Evolutionary conservation across 2,797 vertebrate genomes (phyloP), one percentile per base, ranked within the genome.

Genomic region (Enteromius thamalakanensis): DNA sequence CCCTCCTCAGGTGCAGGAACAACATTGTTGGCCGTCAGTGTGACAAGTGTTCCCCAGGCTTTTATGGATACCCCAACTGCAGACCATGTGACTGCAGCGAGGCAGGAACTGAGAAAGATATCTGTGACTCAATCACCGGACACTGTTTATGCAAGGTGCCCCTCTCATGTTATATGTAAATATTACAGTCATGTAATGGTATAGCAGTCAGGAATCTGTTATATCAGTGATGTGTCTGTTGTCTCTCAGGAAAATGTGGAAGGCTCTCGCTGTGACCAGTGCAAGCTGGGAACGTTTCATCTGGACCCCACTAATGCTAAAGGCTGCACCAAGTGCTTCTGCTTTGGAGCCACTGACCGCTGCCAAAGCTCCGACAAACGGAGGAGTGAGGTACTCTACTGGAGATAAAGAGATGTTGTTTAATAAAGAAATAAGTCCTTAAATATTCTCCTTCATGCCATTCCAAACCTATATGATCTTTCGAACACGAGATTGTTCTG

Each of bases 241-340:
- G 80, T 0, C 81, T 85, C 81, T 81, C n/a, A 99, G 98, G 98
- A 99, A 92, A 99, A 99, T 0, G 97, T 99, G 37, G 96, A 98
- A 89, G 97, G 97, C 0, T 75, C 75, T 0, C 93, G 92, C 21
- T 99, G 98, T 79, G 96, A 97, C 91, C 97, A 96, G 89, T 99
- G 98, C 89, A 95, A 95, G 58, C 67, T 97, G 1, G 98, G 97
- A 6, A 99, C 97, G 0, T 99, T 99, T 90, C 96, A 95, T 88
- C 82, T 99, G 89, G 97, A 98, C 40, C 94, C 95, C 0, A 93
- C 91, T 87, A 99, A 99, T 91, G 96, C 97, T 0, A 99, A 98
- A 80, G 98, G 98, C 70, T 99, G 98, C 91, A 99, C 97, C 87
- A 96, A 97, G 87, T 99, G 98, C 86, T 99, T 99, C 94, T 99